phyloP scores from a whole-genome alignment of 2,113 vertebrate species.

The Forbesichthys papilliferus region DNA sequence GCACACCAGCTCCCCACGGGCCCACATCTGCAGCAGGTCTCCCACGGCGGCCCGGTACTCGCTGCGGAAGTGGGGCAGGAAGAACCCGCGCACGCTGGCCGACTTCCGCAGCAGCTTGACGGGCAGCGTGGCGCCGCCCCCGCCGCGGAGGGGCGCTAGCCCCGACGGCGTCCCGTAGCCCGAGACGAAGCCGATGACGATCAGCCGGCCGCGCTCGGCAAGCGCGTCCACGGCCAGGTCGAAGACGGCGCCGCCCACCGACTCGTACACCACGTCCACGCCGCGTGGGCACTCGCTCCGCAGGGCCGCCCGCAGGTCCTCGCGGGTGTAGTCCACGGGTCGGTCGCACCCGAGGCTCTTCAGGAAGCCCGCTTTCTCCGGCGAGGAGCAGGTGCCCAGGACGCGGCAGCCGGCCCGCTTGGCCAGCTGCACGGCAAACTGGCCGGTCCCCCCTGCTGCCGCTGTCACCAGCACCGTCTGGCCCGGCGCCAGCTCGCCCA shows the following conservation, averaged over 20 bases:
- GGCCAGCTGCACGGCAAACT: constrained; percentile 90
- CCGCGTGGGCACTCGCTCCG: constrained; percentile 82
- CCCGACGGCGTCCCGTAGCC: constrained; percentile 86
- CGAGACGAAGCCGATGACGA: constrained; percentile 89
- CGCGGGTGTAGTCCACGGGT: constrained; percentile 85
- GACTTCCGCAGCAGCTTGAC: constrained; percentile 88
- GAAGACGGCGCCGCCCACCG: constrained; percentile 86
- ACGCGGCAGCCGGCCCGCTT: constrained; percentile 89
- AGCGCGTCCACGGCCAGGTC: constrained; percentile 83
- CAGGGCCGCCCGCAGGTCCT: constrained; percentile 79
- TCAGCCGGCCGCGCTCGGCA: constrained; percentile 83
- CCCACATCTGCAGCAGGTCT: constrained; percentile 81
- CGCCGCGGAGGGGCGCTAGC: constrained; percentile 76
- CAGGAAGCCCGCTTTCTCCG: constrained; percentile 86
- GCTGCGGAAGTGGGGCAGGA: constrained; percentile 84
- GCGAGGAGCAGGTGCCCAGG: constrained; percentile 89
- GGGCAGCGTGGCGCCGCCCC: constrained; percentile 76
- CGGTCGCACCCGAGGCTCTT: constrained; percentile 87
- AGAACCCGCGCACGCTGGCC: constrained; percentile 87
- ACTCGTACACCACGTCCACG: constrained; percentile 90
- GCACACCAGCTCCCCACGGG: constrained; percentile 82
- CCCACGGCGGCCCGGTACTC: constrained; percentile 81
- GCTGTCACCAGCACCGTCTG: constrained; percentile 89
- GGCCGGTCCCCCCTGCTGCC: constrained; percentile 88
- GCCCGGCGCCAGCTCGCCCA: constrained; percentile 82